phyloP scores from a whole-genome alignment of 2,113 vertebrate species.

The Cromileptes altivelis region DNA sequence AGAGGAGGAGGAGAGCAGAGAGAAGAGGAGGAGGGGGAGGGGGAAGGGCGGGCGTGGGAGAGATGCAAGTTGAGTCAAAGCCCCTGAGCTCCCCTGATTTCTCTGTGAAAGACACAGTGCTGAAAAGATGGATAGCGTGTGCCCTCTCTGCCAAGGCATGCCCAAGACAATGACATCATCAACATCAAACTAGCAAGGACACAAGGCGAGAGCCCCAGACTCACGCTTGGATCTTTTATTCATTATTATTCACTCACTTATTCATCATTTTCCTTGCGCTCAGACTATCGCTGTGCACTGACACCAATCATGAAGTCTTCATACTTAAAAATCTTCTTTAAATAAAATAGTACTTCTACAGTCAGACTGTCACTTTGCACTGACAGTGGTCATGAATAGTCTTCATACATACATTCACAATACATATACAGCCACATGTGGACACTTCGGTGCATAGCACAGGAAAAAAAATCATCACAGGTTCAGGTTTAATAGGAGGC shows the following conservation, averaged over 20 bases:
- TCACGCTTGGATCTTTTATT: constrained; percentile 71
- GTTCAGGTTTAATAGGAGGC: constrained; percentile 41
- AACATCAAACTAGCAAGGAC: constrained; percentile 68
- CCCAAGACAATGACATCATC: constrained; percentile 77
- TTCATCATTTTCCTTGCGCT: constrained; percentile 49
- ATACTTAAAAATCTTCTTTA: constrained; percentile 49
- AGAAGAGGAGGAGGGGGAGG: constrained; percentile 30
- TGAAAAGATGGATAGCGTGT: constrained; percentile 69
- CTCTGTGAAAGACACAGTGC: constrained; percentile 74
- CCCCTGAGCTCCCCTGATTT: constrained; percentile 63
- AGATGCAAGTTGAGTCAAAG: constrained; percentile 75
- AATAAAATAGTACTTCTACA: constrained; percentile 54
- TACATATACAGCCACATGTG: constrained; percentile 47
- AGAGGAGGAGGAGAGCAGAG: constrained; percentile 42
- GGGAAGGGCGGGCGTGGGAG: constrained; percentile 46
- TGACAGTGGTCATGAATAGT: constrained; percentile 27
- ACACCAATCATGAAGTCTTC: constrained; percentile 54
- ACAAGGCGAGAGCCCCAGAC: constrained; percentile 49
- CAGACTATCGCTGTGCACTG: constrained; percentile 47
- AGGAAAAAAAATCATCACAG: constrained; percentile 36
- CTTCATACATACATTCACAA: constrained; percentile 51
- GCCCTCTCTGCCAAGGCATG: constrained; percentile 73
- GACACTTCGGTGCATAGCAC: constrained; percentile 74
- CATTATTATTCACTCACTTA: constrained; percentile 63
- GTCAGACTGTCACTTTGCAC: constrained; percentile 33